Conservation (phyloP, 2,113 vertebrate genomes). For the Ochotona princeps region DNA sequence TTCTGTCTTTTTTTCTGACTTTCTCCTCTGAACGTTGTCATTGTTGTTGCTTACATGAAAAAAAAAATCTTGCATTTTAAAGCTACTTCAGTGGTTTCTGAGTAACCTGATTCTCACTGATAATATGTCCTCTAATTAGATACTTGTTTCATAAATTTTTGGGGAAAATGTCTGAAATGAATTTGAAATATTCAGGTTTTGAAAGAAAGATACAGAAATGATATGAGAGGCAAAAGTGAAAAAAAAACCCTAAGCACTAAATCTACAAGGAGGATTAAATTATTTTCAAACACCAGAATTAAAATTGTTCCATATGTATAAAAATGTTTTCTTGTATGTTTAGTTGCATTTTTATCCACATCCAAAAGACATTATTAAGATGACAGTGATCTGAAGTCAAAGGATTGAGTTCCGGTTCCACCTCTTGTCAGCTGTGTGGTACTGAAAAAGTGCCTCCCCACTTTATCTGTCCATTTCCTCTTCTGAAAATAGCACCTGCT, state of each 20-base stretch:
- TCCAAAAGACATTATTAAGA: neutral
- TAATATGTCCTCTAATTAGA: neutral
- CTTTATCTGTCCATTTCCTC: neutral
- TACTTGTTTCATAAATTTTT: neutral
- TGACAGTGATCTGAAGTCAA: neutral
- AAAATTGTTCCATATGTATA: neutral
- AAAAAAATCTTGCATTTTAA: neutral
- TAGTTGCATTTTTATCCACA: neutral
- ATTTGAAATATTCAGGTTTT: conserved; percentile 25
- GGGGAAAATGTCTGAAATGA: neutral
- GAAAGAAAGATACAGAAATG: neutral
- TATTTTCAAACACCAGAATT: conserved; percentile 17
- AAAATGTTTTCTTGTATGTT: neutral
- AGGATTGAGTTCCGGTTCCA: neutral
- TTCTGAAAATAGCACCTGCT: neutral
- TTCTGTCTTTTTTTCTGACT: conserved; percentile 15
- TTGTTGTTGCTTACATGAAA: neutral
- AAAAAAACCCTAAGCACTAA: neutral
- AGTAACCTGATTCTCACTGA: neutral
- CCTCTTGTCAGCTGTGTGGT: accelerated
- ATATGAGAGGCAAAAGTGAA: neutral
- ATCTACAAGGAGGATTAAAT: neutral
- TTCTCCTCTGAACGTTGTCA: neutral
- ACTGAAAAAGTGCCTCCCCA: neutral
- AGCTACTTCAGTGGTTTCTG: neutral